A percentile compares a stretch with the other conserved stretches of the same genome.
phyloP scores from a whole-genome alignment of 1,140 invertebrate genomes.

The Colletes gigas region DNA sequence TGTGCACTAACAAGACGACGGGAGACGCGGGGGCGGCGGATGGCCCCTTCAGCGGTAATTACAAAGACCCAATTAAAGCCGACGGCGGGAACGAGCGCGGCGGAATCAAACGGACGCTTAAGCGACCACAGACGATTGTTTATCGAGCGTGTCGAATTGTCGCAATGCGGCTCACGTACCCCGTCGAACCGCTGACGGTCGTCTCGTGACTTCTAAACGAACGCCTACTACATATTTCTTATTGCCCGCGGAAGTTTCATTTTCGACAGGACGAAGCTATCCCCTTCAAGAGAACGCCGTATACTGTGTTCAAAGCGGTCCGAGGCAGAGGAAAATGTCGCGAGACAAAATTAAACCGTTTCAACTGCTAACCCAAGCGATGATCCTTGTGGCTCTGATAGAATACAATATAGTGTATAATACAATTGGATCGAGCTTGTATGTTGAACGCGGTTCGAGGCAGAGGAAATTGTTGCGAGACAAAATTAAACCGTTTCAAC shows the following conservation, averaged over 20 bases:
- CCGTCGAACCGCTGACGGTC: background rate
- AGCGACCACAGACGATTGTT: constrained; percentile 47
- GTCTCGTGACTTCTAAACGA: constrained; percentile 11
- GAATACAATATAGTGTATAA: too few species aligned
- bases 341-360: too few species aligned
- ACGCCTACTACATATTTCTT: background rate
- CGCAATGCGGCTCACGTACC: constrained; percentile 47
- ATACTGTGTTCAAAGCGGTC: too few species aligned
- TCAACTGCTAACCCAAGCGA: too few species aligned
- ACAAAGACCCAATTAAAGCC: constrained; percentile 67
- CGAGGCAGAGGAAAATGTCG: too few species aligned
- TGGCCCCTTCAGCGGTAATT: constrained; percentile 54
- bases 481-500: too few species aligned
- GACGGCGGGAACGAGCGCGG: constrained; percentile 39
- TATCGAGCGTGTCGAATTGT: constrained; percentile 48
- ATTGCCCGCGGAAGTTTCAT: background rate
- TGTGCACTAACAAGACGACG: constrained; percentile 48
- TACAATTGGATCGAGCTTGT: too few species aligned
- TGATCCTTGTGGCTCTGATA: too few species aligned
- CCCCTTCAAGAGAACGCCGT: too few species aligned
- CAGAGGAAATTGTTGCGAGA: too few species aligned
- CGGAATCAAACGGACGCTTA: constrained; percentile 52
- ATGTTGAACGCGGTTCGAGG: too few species aligned
- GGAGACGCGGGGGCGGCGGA: constrained; percentile 7
- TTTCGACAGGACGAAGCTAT: background rate